These are phyloP conservation scores for Cyanistes caeruleus DNA, from an alignment of 2,113 vertebrate genomes.

Conservation along the genomic window DNA sequence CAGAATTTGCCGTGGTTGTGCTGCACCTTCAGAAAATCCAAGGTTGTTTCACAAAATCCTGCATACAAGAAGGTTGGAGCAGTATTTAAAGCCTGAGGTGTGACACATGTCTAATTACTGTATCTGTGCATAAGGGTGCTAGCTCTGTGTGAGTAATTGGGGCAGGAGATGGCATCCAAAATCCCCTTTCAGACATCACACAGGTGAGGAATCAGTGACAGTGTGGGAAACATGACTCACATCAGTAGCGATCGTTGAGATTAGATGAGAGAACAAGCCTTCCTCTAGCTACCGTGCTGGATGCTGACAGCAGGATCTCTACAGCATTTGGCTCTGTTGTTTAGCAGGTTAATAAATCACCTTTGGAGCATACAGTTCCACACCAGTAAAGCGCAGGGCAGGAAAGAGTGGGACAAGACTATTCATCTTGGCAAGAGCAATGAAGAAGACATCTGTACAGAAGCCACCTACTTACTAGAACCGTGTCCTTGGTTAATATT, in stretches of 20 bases:
- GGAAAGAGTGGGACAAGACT: neutral
- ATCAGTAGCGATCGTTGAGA: neutral
- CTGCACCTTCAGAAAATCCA: neutral
- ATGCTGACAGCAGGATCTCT: neutral
- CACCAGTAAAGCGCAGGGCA: neutral
- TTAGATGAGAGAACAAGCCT: neutral
- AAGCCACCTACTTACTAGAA: neutral
- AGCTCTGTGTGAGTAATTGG: conserved; percentile 27
- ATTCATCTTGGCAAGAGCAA: neutral
- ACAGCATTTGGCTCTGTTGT: neutral
- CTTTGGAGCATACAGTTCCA: neutral
- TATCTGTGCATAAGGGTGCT: neutral
- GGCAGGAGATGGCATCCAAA: conserved; percentile 19
- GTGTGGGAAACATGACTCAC: conserved; percentile 64
- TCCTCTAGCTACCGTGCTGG: neutral
- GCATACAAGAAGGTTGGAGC: neutral
- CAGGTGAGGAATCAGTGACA: conserved; percentile 37
- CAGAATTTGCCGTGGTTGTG: neutral
- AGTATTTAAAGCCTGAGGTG: neutral
- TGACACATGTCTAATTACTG: neutral
- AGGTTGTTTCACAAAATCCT: neutral
- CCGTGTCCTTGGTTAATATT: neutral
- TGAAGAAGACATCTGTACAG: neutral
- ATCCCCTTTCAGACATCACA: conserved; percentile 26
- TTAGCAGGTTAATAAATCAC: neutral